These are phyloP conservation scores for Pipistrellus nathusii DNA, from an alignment of 2,797 vertebrate species.

Conservation along the genomic window DNA sequence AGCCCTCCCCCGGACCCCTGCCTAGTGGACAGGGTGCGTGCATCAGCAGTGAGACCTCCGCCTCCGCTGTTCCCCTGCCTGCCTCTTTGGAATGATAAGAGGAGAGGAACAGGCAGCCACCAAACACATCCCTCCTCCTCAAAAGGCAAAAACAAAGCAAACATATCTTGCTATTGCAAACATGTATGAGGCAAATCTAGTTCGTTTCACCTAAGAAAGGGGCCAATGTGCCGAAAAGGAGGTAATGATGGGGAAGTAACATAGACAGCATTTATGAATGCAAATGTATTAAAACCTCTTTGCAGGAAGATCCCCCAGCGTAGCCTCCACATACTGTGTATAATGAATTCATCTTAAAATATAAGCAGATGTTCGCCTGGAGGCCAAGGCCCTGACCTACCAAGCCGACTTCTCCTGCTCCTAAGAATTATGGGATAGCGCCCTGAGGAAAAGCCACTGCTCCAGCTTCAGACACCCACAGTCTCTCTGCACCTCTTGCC, in stretches of 20 bases:
- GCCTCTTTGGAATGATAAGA: background rate
- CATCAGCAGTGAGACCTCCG: background rate
- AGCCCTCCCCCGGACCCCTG: background rate
- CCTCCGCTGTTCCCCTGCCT: background rate
- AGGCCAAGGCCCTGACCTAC: background rate
- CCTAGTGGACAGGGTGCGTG: background rate
- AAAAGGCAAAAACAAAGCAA: background rate
- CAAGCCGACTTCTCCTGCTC: background rate
- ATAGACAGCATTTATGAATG: background rate
- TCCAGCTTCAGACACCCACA: background rate
- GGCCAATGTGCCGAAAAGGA: background rate
- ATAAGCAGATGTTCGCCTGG: background rate
- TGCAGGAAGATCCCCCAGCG: background rate
- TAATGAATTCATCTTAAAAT: background rate
- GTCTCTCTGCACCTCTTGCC: background rate
- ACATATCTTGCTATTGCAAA: background rate
- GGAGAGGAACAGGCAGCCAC: background rate
- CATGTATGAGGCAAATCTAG: background rate
- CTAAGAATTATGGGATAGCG: background rate
- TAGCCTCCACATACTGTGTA: too few species aligned
- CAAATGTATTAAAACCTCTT: background rate
- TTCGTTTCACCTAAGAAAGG: background rate
- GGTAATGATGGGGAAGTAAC: background rate
- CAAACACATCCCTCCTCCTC: background rate
- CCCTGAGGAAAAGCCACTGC: background rate